These are phyloP conservation scores for Calliphora vicina DNA, from an alignment of 1,140 invertebrate species.

Conservation along the genomic window DNA sequence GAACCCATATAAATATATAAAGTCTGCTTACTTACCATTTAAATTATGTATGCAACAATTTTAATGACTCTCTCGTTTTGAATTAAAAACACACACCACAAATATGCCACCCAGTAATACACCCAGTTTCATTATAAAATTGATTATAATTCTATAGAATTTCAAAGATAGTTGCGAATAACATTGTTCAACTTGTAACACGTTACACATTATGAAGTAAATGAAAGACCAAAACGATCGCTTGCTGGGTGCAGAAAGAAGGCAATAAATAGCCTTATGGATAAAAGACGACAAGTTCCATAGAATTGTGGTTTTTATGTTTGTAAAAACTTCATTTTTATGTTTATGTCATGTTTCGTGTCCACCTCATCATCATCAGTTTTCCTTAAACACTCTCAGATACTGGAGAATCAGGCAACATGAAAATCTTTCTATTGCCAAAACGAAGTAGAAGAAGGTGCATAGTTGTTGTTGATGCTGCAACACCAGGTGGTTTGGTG, in stretches of 20 bases:
- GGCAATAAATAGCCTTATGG: background rate
- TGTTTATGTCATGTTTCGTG: conserved; percentile 4
- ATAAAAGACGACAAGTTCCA: background rate
- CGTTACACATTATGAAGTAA: background rate
- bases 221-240: background rate
- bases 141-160: conserved; percentile 2
- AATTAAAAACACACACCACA: background rate
- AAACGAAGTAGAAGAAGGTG: background rate
- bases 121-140: conserved; percentile 10
- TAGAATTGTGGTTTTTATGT: background rate
- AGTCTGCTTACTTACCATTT: too few species aligned
- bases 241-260: background rate
- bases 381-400: background rate
- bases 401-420: background rate
- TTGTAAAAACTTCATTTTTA: background rate
- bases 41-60: conserved; percentile 9
- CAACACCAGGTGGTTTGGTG: conserved; percentile 12
- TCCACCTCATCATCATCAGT: conserved; percentile 1
- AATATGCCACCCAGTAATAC: conserved; percentile 1
- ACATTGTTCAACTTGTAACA: background rate
- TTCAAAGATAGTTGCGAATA: background rate
- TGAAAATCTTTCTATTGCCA: background rate
- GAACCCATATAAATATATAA: too few species aligned
- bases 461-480: background rate
- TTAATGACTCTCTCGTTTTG: background rate